Conservation (phyloP, 2,888 invertebrate genomes). For the Sisyra nigra region DNA sequence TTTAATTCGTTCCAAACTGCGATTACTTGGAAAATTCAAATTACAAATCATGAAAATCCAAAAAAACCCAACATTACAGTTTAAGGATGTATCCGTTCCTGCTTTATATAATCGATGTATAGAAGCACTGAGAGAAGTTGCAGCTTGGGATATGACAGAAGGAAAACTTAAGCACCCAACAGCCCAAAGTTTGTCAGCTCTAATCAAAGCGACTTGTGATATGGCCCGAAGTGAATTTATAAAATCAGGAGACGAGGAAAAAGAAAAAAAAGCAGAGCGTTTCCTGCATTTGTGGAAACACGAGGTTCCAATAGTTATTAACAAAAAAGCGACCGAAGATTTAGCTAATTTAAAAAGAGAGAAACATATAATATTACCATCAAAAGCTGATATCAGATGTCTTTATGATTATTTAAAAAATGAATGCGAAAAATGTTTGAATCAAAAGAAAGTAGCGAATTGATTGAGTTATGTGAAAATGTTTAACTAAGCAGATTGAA, state of each 20-base stretch:
- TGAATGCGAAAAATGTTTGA: no score
- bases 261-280: constrained; percentile 3
- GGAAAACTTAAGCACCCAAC: no score
- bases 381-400: constrained; percentile 7
- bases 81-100: constrained; percentile 9
- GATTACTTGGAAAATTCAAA: constrained; percentile 10
- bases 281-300: no score
- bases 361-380: constrained; percentile 3
- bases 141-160: neutral
- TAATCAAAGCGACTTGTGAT: neutral
- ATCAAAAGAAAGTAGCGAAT: no score
- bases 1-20: constrained; percentile 10
- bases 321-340: constrained; percentile 7
- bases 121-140: constrained; percentile 6
- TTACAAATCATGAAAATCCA: constrained; percentile 7
- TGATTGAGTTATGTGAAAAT: no score
- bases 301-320: constrained; percentile 5
- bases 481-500: no score
- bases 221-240: neutral
- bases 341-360: constrained; percentile 3
- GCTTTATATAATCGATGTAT: constrained; percentile 9
- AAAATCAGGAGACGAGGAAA: constrained; percentile 1
- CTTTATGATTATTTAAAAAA: constrained; percentile 5
- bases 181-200: neutral
- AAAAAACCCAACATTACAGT: constrained; percentile 8